Evolutionary conservation across 2,888 invertebrate genomes (phyloP).

Genomic region (Tuberolachnus salignus): DNA sequence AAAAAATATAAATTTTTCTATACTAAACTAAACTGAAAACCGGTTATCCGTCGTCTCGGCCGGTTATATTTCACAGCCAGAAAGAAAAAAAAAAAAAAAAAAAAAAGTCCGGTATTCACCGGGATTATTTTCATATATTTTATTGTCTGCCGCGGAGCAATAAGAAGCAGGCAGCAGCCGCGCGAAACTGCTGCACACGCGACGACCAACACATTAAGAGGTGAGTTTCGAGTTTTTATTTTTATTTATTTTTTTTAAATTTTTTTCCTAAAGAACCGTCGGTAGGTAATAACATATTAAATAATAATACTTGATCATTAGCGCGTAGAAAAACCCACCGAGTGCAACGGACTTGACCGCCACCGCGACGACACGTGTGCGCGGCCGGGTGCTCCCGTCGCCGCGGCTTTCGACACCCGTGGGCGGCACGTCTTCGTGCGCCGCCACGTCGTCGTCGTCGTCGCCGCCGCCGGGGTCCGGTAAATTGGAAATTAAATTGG

Average conservation of each 20-base stretch:
- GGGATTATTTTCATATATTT: neutral
- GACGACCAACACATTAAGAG: slow-evolving; percentile 4
- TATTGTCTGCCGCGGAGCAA: neutral
- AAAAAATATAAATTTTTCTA: neutral
- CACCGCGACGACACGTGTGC: neutral
- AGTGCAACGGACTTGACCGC: neutral
- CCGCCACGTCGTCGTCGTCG: too few relatives aligned
- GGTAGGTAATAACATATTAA: too few relatives aligned
- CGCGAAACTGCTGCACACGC: too few relatives aligned
- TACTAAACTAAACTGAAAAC: neutral
- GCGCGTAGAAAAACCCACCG: neutral
- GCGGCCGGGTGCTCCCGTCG: too few relatives aligned
- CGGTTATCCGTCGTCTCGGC: neutral
- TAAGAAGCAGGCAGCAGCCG: neutral
- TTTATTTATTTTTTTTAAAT: too few relatives aligned
- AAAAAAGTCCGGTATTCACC: neutral
- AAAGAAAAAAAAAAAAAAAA: too few relatives aligned
- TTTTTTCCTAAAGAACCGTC: too few relatives aligned
- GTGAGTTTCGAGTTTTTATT: neutral
- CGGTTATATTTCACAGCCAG: neutral
- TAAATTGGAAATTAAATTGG: too few relatives aligned
- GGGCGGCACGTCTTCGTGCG: neutral
- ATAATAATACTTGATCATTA: too few relatives aligned
- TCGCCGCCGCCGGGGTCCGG: too few relatives aligned
- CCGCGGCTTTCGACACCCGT: neutral